A percentile compares a stretch with the other conserved stretches of the same genome.
Conservation (phyloP, 2,797 vertebrate genomes). For the Tapirus indicus region DNA sequence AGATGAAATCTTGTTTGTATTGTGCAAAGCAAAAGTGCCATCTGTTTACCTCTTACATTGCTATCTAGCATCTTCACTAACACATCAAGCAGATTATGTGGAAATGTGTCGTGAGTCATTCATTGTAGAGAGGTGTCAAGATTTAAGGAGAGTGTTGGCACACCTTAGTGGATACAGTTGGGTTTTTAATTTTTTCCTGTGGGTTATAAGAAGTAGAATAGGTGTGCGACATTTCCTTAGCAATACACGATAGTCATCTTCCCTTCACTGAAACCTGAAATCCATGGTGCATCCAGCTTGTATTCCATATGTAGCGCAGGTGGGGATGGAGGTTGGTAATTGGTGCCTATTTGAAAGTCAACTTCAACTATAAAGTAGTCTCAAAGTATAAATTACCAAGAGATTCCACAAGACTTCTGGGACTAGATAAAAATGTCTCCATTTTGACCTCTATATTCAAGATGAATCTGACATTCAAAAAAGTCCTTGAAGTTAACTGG, state of each 20-base stretch:
- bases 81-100: not conserved
- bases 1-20: not conserved
- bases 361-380: not conserved
- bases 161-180: not conserved
- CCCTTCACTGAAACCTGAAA: not conserved
- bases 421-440: not conserved
- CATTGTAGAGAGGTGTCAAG: not conserved
- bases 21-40: not conserved
- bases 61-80: not conserved
- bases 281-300: not conserved
- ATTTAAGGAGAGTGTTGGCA: not conserved
- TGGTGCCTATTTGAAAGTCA: not conserved
- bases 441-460: not conserved
- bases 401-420: not conserved
- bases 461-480: not conserved
- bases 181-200: not conserved
- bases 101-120: not conserved
- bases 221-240: not conserved
- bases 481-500: not conserved
- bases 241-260: not conserved
- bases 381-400: not conserved
- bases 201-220: not conserved
- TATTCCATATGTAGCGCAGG: accelerated
- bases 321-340: too few species aligned
- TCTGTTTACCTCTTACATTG: too few species aligned